Evolutionary conservation across 1,140 invertebrate species (phyloP).

Genomic region (Diabrotica undecimpunctata): DNA sequence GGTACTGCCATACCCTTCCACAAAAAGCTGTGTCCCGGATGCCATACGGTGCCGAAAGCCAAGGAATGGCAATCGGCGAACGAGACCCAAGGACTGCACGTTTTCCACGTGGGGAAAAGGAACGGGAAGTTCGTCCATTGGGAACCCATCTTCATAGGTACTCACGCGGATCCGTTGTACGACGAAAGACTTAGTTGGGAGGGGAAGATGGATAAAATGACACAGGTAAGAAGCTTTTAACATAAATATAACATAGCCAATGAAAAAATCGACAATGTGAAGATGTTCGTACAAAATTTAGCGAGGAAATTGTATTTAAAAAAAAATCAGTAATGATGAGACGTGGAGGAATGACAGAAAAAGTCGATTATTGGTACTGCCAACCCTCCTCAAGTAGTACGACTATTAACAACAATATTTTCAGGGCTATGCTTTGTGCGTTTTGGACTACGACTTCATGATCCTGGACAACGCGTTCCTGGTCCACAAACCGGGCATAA

Average conservation of each 20-base stretch:
- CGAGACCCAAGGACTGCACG: constrained; percentile 65
- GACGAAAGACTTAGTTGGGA: constrained; percentile 86
- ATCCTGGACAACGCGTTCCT: constrained; percentile 87
- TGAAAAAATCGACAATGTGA: too few species aligned
- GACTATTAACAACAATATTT: constrained; percentile 20
- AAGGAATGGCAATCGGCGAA: constrained; percentile 76
- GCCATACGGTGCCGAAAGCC: constrained; percentile 82
- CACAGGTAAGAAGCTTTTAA: constrained; percentile 61
- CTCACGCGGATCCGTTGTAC: constrained; percentile 81
- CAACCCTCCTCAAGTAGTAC: too few species aligned
- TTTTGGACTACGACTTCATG: constrained; percentile 84
- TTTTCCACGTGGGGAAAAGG: constrained; percentile 82
- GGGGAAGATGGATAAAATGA: constrained; percentile 91
- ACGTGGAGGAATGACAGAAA: too few species aligned
- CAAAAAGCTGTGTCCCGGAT: constrained; percentile 82
- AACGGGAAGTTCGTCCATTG: constrained; percentile 76
- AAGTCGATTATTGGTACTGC: too few species aligned
- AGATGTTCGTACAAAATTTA: too few species aligned
- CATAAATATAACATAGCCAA: too few species aligned
- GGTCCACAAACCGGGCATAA: constrained; percentile 83
- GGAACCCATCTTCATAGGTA: constrained; percentile 89
- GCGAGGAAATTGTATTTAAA: too few species aligned
- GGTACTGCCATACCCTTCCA: constrained; percentile 86
- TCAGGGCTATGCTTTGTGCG: constrained; percentile 82
- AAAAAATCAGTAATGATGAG: too few species aligned